Evolutionary conservation across 2,888 invertebrate genomes (phyloP).

Genomic region (Creontiades dilutus): DNA sequence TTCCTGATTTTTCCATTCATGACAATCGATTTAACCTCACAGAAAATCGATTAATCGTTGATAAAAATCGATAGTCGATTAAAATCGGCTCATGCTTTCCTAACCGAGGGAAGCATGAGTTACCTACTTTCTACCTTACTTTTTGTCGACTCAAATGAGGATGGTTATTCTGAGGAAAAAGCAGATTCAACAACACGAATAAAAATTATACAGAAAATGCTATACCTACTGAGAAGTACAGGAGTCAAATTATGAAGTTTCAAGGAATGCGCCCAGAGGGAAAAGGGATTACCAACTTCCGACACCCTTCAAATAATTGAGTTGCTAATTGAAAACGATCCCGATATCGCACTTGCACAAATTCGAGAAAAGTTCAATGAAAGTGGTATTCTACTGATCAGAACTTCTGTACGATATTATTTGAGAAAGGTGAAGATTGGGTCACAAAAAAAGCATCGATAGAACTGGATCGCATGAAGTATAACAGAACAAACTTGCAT

Average conservation of each 20-base stretch:
- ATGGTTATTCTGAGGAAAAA: conserved; percentile 9
- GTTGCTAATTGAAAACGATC: conserved; percentile 19
- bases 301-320: conserved; percentile 21
- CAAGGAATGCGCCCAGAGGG: conserved; percentile 9
- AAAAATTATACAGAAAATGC: not conserved
- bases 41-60: too few relatives aligned
- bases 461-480: too few relatives aligned
- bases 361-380: not conserved
- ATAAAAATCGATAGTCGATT: too few relatives aligned
- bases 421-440: conserved; percentile 11
- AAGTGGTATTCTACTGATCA: conserved; percentile 32
- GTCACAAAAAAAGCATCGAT: not conserved
- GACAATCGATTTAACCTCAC: too few relatives aligned
- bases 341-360: not conserved
- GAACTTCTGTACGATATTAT: conserved; percentile 2
- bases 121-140: not conserved
- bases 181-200: not conserved
- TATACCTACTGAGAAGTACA: not conserved
- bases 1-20: too few relatives aligned
- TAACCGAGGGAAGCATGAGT: conserved; percentile 23
- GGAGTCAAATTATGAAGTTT: not conserved
- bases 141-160: not conserved
- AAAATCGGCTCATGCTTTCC: too few relatives aligned
- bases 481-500: too few relatives aligned
- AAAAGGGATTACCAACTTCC: not conserved